These are phyloP conservation scores for Anableps anableps DNA, from an alignment of 2,797 vertebrate species.

Conservation along the genomic window DNA sequence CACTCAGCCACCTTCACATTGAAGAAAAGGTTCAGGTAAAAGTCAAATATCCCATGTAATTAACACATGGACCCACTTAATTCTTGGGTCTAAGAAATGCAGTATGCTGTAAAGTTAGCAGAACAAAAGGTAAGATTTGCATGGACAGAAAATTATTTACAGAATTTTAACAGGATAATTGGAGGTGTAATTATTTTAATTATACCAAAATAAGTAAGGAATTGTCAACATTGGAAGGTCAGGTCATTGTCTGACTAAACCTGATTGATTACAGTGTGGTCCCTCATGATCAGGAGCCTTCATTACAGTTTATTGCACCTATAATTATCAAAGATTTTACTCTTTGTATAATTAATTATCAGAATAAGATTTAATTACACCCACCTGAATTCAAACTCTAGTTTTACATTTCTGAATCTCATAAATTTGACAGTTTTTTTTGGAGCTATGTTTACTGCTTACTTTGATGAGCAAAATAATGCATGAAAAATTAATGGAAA, in stretches of 20 bases:
- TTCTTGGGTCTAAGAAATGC: neutral
- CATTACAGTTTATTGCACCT: neutral
- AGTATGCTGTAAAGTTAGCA: neutral
- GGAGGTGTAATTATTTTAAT: conserved; percentile 28
- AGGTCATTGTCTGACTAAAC: conserved; percentile 37
- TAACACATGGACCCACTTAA: neutral
- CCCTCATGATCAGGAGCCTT: conserved; percentile 8
- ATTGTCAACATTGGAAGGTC: conserved; percentile 50
- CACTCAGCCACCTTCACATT: neutral
- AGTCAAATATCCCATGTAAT: neutral
- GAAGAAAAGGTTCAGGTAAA: neutral
- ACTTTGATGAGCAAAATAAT: neutral
- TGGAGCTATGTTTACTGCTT: neutral
- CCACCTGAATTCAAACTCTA: neutral
- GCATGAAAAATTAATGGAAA: neutral
- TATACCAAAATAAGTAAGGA: conserved; percentile 30
- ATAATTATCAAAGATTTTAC: neutral
- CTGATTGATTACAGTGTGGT: conserved; percentile 41
- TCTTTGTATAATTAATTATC: neutral
- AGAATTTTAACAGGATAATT: conserved; percentile 8
- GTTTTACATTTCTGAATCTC: neutral
- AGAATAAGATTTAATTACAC: conserved; percentile 4
- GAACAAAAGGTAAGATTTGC: neutral
- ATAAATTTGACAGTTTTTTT: neutral
- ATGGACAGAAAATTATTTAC: conserved; percentile 24